Percentiles rank a stretch among this genome's conserved stretches.
Evolutionary conservation across 2,113 vertebrate species (phyloP).

Genomic region (Micronisus gabar): DNA sequence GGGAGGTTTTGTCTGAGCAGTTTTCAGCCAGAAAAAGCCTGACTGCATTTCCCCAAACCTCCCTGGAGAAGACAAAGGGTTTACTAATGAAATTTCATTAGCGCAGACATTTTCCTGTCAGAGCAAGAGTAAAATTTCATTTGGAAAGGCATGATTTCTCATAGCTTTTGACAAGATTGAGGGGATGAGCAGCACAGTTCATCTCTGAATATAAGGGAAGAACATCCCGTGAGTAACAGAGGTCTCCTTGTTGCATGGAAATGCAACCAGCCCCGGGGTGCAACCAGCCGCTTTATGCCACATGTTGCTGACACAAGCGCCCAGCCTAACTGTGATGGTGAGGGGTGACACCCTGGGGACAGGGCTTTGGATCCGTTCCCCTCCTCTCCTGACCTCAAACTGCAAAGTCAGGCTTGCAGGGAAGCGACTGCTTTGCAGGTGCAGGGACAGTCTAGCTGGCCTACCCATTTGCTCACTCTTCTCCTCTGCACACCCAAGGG

Average conservation of each 20-base stretch:
- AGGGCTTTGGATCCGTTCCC: background rate
- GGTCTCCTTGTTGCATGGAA: background rate
- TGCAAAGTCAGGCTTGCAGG: background rate
- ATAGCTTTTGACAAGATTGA: constrained; percentile 14
- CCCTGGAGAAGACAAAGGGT: constrained; percentile 45
- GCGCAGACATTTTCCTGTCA: constrained; percentile 34
- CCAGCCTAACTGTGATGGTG: background rate
- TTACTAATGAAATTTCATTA: constrained; percentile 58
- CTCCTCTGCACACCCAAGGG: background rate
- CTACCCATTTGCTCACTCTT: background rate
- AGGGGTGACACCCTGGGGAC: background rate
- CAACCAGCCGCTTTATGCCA: background rate
- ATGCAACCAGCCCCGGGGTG: background rate
- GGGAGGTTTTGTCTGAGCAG: constrained; percentile 36
- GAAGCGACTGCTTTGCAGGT: background rate
- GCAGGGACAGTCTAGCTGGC: background rate
- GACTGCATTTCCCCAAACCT: constrained; percentile 22
- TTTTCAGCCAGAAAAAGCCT: constrained; percentile 18
- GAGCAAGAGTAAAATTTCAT: background rate
- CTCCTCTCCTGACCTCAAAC: background rate
- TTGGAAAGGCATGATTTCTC: background rate
- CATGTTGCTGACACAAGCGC: background rate
- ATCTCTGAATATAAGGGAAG: background rate
- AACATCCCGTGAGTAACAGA: background rate
- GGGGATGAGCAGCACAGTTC: background rate